phyloP scores from a whole-genome alignment of 1,140 invertebrate genomes.

The Protaetia brevitarsis region DNA sequence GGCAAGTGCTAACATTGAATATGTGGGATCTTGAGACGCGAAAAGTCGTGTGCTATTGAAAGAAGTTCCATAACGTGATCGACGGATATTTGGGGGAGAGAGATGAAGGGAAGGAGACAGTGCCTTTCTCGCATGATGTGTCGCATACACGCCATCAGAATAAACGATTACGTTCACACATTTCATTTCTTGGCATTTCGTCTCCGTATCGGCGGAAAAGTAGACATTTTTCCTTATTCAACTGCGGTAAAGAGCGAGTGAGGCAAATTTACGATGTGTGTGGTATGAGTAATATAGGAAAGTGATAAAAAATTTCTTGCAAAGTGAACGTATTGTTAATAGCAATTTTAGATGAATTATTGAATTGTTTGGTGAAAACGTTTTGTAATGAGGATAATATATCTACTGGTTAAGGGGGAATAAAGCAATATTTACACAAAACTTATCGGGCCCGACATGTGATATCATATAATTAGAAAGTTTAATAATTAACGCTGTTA shows the following conservation, averaged over 20 bases:
- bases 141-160: conserved; percentile 1
- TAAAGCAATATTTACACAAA: no score
- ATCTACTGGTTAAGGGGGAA: no score
- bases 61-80: neutral
- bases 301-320: no score
- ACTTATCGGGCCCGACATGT: no score
- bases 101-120: neutral
- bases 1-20: neutral
- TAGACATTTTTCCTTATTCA: neutral
- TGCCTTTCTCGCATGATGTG: neutral
- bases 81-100: neutral
- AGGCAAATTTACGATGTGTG: neutral
- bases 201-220: neutral
- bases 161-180: conserved; percentile 10
- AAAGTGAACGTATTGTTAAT: no score
- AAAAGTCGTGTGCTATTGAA: neutral
- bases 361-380: no score
- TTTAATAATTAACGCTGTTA: no score
- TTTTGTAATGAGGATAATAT: no score
- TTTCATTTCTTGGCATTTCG: conserved; percentile 5
- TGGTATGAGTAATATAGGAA: neutral
- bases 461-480: no score
- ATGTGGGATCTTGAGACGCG: neutral
- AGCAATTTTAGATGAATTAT: no score
- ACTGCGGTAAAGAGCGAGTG: neutral